Evolutionary conservation across 2,888 invertebrate genomes (phyloP).

Genomic region (Drosophila birchii): DNA sequence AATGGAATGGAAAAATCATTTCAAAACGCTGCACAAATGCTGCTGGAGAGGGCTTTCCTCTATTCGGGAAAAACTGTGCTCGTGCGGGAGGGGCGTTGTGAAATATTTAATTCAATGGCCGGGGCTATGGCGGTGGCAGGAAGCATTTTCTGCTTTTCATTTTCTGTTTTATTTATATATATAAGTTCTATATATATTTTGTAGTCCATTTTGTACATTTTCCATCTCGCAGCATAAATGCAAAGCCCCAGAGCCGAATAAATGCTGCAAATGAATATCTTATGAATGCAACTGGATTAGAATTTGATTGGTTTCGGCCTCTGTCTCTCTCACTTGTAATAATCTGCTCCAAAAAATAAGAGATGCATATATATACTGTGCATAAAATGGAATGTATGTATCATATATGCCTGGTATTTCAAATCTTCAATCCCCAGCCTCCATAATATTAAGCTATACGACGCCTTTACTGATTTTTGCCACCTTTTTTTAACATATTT

Average conservation of each 20-base stretch:
- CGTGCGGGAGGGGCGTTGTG: conserved; percentile 1
- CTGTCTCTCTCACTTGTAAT: background rate
- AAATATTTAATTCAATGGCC: conserved; percentile 43
- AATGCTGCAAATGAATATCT: conserved; percentile 29
- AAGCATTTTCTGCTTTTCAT: conserved; percentile 5
- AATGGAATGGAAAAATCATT: conserved; percentile 64
- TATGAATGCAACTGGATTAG: conserved; percentile 34
- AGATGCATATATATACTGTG: background rate
- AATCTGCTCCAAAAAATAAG: background rate
- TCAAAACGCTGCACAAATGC: conserved; percentile 54
- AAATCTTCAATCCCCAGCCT: too few relatives aligned
- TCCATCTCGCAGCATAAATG: conserved; percentile 15
- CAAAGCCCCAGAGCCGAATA: conserved; percentile 17
- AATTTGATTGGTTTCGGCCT: conserved; percentile 30
- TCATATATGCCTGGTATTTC: too few relatives aligned
- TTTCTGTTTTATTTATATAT: background rate
- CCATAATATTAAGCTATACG: too few relatives aligned
- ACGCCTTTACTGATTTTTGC: too few relatives aligned
- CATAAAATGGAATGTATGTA: too few relatives aligned
- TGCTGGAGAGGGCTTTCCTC: background rate
- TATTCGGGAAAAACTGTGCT: background rate
- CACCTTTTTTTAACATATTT: too few relatives aligned
- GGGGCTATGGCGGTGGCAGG: background rate
- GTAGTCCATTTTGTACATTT: conserved; percentile 10
- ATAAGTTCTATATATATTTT: background rate